Percentiles rank a stretch among this genome's conserved stretches.
Conservation (phyloP, 2,113 vertebrate genomes). For the Sula dactylatra region DNA sequence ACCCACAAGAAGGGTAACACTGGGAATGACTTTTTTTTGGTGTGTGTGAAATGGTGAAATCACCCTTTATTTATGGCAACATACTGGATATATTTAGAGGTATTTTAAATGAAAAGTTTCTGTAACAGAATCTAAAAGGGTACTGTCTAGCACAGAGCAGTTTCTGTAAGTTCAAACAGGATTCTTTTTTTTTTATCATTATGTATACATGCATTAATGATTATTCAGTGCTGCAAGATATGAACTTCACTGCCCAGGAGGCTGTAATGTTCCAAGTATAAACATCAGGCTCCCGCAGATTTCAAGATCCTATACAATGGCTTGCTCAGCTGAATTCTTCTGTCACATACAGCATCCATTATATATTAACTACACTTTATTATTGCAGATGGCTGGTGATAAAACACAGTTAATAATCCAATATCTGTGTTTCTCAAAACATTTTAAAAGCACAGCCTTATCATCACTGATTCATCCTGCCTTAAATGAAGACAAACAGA, state of each 20-base stretch:
- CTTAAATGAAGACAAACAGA: slow-evolving; percentile 12
- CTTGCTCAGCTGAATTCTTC: slow-evolving; percentile 8
- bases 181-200: not conserved
- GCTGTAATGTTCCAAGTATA: not conserved
- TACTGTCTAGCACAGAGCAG: not conserved
- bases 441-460: slow-evolving; percentile 25
- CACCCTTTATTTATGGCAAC: not conserved
- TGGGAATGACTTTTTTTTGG: slow-evolving; percentile 1
- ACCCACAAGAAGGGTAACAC: slow-evolving; percentile 25
- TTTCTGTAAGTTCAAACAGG: not conserved
- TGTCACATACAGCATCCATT: slow-evolving; percentile 38
- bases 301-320: not conserved
- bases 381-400: slow-evolving; percentile 13
- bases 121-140: not conserved
- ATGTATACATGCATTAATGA: not conserved
- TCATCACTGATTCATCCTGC: slow-evolving; percentile 15
- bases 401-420: slow-evolving; percentile 31
- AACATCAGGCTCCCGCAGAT: slow-evolving; percentile 33
- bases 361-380: slow-evolving; percentile 22
- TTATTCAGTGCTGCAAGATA: slow-evolving; percentile 27
- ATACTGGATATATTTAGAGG: not conserved
- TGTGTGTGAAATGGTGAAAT: slow-evolving; percentile 38
- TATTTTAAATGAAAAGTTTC: not conserved
- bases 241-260: slow-evolving; percentile 8
- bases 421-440: not conserved